phyloP scores from a whole-genome alignment of 2,797 vertebrate species.

The Australoheros facetus region DNA sequence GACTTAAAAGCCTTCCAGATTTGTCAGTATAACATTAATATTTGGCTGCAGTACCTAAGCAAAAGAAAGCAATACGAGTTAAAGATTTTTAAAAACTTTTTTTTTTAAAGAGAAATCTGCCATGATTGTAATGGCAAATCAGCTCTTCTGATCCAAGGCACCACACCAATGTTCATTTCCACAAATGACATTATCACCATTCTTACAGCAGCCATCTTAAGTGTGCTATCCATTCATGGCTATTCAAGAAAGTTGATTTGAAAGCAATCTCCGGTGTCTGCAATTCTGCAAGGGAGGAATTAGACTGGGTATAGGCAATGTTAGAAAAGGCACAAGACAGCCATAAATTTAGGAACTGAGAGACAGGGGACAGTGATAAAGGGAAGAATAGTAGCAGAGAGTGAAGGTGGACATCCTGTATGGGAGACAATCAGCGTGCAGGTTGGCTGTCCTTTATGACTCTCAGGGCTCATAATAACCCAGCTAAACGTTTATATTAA shows the following conservation, averaged over 20 bases:
- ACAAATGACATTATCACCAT: conserved; percentile 43
- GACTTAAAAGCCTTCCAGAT: not conserved
- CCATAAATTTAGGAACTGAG: conserved; percentile 59
- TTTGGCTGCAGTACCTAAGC: not conserved
- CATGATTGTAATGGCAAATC: not conserved
- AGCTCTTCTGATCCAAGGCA: conserved; percentile 7
- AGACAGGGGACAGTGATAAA: conserved; percentile 50
- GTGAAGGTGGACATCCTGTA: conserved; percentile 63
- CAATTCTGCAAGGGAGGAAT: conserved; percentile 55
- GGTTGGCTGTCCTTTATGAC: conserved; percentile 80
- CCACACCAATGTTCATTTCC: conserved; percentile 25
- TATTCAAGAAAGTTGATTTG: conserved; percentile 57
- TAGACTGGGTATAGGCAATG: conserved; percentile 52
- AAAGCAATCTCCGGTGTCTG: conserved; percentile 44
- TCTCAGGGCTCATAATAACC: conserved; percentile 81
- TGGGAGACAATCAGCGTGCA: conserved; percentile 69
- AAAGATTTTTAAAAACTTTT: not conserved
- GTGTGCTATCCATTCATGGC: conserved; percentile 32
- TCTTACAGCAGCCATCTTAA: conserved; percentile 34
- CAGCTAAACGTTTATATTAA: conserved; percentile 86
- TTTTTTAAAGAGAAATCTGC: conserved; percentile 1
- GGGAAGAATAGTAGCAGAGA: conserved; percentile 48
- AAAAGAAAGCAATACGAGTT: not conserved
- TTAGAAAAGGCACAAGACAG: conserved; percentile 54
- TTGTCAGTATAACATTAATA: not conserved